These are phyloP conservation scores for Hololepta plana DNA, from an alignment of 2,888 invertebrate genomes.

Conservation along the genomic window DNA sequence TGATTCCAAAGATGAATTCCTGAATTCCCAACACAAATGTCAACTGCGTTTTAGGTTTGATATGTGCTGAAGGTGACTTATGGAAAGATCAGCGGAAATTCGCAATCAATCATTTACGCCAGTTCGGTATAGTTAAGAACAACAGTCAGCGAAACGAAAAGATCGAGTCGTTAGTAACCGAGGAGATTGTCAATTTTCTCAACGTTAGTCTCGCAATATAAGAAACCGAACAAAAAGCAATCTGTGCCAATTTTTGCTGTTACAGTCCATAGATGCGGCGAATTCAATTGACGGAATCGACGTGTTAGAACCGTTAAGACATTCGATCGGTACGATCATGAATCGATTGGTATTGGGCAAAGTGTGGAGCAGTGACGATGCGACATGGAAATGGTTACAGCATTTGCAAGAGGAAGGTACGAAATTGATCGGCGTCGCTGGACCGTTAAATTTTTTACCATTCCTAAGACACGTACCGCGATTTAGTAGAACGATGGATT, in stretches of 20 bases:
- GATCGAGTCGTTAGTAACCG: conserved; percentile 45
- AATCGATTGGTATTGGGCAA: conserved; percentile 63
- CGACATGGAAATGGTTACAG: conserved; percentile 60
- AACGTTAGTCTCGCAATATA: too few species aligned
- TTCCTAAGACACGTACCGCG: conserved; percentile 52
- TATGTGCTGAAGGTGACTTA: conserved; percentile 61
- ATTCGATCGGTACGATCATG: conserved; percentile 59
- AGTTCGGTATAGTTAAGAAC: conserved; percentile 58
- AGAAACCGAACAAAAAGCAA: too few species aligned
- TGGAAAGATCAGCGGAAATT: conserved; percentile 75
- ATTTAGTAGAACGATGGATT: conserved; percentile 42
- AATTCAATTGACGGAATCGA: conserved; percentile 8
- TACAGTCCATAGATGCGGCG: too few species aligned
- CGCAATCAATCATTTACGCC: conserved; percentile 49
- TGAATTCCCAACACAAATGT: not conserved
- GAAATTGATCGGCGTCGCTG: conserved; percentile 66
- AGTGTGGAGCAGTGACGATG: conserved; percentile 46
- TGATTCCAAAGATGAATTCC: not conserved
- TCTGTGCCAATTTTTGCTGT: too few species aligned
- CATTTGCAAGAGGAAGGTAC: conserved; percentile 68
- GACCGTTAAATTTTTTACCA: conserved; percentile 69
- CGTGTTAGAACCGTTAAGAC: conserved; percentile 38
- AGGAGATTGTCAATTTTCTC: conserved; percentile 41
- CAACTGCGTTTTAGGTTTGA: conserved; percentile 51
- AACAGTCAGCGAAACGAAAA: too few species aligned